Conservation (phyloP, 2,888 invertebrate species). For the Caradrina kadenii region DNA sequence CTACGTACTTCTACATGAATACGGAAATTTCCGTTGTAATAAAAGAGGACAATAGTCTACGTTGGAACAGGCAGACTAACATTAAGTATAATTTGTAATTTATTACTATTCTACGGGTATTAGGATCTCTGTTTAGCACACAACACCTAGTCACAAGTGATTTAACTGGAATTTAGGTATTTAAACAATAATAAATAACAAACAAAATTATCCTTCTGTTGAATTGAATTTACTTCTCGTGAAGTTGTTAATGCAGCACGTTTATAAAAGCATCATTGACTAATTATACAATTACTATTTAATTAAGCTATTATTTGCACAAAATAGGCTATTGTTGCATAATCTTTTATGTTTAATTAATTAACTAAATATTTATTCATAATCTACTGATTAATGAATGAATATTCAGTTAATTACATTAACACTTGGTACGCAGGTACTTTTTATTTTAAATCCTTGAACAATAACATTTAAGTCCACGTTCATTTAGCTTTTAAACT, state of each 20-base stretch:
- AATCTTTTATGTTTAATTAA: neutral
- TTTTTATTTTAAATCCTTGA: slow-evolving; percentile 31
- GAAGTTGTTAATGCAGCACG: neutral
- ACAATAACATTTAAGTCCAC: neutral
- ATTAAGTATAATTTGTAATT: slow-evolving; percentile 46
- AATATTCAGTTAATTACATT: neutral
- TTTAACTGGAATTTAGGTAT: neutral
- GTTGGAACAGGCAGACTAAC: slow-evolving; percentile 29
- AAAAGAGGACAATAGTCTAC: slow-evolving; percentile 51
- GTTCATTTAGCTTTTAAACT: slow-evolving; percentile 30
- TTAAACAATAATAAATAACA: slow-evolving; percentile 17
- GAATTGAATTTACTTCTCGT: slow-evolving; percentile 26
- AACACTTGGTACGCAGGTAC: neutral
- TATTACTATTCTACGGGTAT: slow-evolving; percentile 29
- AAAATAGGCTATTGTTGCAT: neutral
- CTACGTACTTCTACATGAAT: slow-evolving; percentile 15
- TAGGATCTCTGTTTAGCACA: slow-evolving; percentile 30
- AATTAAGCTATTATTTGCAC: neutral
- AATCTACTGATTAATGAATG: neutral
- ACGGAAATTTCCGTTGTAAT: slow-evolving; percentile 33
- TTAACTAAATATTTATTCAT: neutral
- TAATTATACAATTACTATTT: neutral
- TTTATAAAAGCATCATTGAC: slow-evolving; percentile 1
- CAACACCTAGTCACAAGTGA: slow-evolving; percentile 16
- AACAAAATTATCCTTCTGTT: slow-evolving; percentile 19